Base-by-base conservation (phyloP, 2,113 vertebrate species). In the Poeciliopsis turrubarensis region DNA sequence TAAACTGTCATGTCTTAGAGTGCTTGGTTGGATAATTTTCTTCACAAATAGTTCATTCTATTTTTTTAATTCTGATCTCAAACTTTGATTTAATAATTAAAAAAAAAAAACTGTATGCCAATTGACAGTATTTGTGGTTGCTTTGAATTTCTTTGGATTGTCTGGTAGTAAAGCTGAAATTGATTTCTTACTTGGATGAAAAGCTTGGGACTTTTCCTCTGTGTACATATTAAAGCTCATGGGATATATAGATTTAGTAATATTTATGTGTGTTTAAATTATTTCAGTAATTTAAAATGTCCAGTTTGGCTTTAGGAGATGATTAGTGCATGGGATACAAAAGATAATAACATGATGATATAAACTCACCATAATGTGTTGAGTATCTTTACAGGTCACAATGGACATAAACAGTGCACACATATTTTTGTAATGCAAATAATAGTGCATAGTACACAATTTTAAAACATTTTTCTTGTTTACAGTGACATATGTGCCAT, bases 11-110 rank as follows among this genome's bases (percentile, higher is more conserved):
- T 69, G 89, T 90, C 85, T 92, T 91, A 87, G 79, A 72, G 31
- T 73, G 60, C n/a, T 70, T 78, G 57, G 80, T 51, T 47, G n/a
- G 3, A 61, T 39, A 76, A 5, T 14, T 77, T 44, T 65, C 32
- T 75, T 47, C 37, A 71, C 31, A 29, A 32, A 29, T 34, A 13
- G 8, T 78, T 65, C 29, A 7, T 78, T 86, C 13, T 75, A 88
- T 90, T 13, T 78, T 89, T 90, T 92, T 91, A 25, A 92, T 84
- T 80, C 78, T 72, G 68, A 86, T 84, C 87, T 87, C 84, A 79
- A 73, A 67, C 27, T 51, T 77, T 84, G 8, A 86, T 77, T 90
- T 2, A 88, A 76, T 87, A 30, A 80, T 84, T 75, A 22, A 47
- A 86, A 85, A 83, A 66, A 70, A 22, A 54, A 84, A 85, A 81